Evolutionary conservation across 2,113 vertebrate genomes (phyloP), one percentile per base, ranked within the genome.

Genomic region (Xiphorhynchus elegans): DNA sequence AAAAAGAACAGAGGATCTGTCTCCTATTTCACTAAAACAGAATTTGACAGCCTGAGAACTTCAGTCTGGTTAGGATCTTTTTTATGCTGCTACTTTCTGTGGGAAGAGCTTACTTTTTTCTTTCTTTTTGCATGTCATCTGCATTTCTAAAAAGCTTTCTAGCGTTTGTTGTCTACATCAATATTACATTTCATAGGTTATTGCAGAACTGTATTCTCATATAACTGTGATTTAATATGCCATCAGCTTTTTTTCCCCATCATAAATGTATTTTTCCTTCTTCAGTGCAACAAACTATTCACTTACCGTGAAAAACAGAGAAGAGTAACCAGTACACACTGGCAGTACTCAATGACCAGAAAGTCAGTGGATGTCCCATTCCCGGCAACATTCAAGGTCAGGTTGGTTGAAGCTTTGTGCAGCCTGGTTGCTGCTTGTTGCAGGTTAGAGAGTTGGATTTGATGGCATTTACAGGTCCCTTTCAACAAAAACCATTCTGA

Each of bases 11-110:
- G 87, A 97, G 35, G 53, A 68, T 76, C 63, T 92, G 63, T 92
- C 74, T 93, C 7, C 12, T 19, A 2, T 83, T 96, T 88, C 55
- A 81, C 25, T 72, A 60, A 77, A 96, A 55, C 53, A 92, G 60
- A 83, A 85, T 46, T 47, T 97, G 96, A 94, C 87, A 90, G 68
- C 20, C 56, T 96, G 37, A 87, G 73, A 95, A 94, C 55, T 95
- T 52, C 62, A 94, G 69, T 91, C 89, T 94, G 10, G 11, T 50
- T 89, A 44, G n/a, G 28, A 83, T 69, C 81, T 91, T 95, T 97
- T 92, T 93, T 92, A 37, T 37, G 35, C 14, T 1, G 0, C 15
- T 37, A 28, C 40, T 75, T 92, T 89, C 67, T 52, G 33, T 31
- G 33, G 60, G 40, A 84, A 75, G 52, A 67, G 33, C 87, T 91